Percentiles rank a stretch among this genome's conserved stretches.
Evolutionary conservation across 2,888 invertebrate genomes (phyloP).

Genomic region (Andrena bicolor): DNA sequence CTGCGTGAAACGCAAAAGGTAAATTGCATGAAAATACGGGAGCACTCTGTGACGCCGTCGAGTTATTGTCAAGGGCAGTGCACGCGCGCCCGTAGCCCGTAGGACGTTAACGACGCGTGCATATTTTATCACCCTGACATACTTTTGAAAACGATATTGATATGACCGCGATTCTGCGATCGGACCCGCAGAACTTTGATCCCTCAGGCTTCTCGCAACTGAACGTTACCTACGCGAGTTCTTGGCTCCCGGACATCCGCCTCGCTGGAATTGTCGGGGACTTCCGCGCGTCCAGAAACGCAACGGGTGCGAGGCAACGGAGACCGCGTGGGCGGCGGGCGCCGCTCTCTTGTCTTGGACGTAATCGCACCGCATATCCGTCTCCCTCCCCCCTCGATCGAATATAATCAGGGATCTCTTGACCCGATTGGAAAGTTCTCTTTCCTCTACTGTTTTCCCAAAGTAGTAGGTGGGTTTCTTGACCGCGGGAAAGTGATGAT

Average conservation of each 20-base stretch:
- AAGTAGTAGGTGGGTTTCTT: too few species aligned
- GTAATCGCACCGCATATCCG: background rate
- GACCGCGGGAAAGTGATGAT: background rate
- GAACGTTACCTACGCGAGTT: background rate
- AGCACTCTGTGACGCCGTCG: slow-evolving; percentile 55
- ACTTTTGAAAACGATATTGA: slow-evolving; percentile 72
- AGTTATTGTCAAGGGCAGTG: slow-evolving; percentile 72
- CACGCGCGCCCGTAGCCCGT: slow-evolving; percentile 59
- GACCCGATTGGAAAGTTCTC: background rate
- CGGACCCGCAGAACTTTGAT: slow-evolving; percentile 1
- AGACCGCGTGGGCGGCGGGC: background rate
- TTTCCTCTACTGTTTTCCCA: too few species aligned
- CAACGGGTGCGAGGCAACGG: background rate
- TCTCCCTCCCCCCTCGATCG: too few species aligned
- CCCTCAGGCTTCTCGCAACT: too few species aligned
- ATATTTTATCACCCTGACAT: slow-evolving; percentile 73
- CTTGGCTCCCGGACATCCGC: background rate
- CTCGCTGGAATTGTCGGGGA: background rate
- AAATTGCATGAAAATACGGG: slow-evolving; percentile 72
- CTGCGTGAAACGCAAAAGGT: slow-evolving; percentile 71
- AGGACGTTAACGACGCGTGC: slow-evolving; percentile 68
- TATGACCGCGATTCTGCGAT: slow-evolving; percentile 60
- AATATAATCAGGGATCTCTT: background rate
- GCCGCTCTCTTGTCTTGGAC: background rate
- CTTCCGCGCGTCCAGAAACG: background rate